Percentiles rank a stretch among this genome's conserved stretches.
Conservation (phyloP, 2,797 vertebrate species). For the Neosilurus mollespiculum region DNA sequence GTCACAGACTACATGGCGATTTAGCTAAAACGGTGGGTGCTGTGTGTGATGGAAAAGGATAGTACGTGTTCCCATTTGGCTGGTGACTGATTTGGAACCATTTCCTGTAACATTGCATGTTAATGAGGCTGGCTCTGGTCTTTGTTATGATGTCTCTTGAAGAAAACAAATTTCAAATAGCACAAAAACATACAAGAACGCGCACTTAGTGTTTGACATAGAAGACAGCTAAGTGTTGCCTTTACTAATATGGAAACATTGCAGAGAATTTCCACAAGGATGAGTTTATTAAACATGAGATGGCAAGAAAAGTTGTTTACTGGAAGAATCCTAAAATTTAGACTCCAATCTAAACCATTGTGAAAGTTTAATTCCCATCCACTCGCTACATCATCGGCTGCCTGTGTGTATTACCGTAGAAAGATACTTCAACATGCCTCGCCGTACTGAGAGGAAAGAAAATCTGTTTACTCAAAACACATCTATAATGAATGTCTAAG, state of each 20-base stretch:
- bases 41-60: not conserved
- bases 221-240: not conserved
- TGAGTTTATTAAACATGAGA: conserved; percentile 3
- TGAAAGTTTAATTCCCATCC: conserved; percentile 16
- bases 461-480: not conserved
- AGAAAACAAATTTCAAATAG: not conserved
- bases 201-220: not conserved
- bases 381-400: not conserved
- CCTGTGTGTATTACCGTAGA: not conserved
- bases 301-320: not conserved
- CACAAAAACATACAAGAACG: not conserved
- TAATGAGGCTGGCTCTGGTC: conserved; percentile 12
- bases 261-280: conserved; percentile 6
- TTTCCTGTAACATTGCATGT: conserved; percentile 7
- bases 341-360: not conserved
- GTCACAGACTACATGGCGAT: not conserved
- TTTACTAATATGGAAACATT: conserved; percentile 13
- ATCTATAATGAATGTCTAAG: not conserved
- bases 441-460: not conserved
- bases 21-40: not conserved
- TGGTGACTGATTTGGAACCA: not conserved
- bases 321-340: not conserved
- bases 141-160: conserved; percentile 15
- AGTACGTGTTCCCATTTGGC: not conserved
- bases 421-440: not conserved